Evolutionary conservation across 2,797 vertebrate species (phyloP), one percentile per base, ranked within the genome.

Genomic region (Myotis daubentonii): DNA sequence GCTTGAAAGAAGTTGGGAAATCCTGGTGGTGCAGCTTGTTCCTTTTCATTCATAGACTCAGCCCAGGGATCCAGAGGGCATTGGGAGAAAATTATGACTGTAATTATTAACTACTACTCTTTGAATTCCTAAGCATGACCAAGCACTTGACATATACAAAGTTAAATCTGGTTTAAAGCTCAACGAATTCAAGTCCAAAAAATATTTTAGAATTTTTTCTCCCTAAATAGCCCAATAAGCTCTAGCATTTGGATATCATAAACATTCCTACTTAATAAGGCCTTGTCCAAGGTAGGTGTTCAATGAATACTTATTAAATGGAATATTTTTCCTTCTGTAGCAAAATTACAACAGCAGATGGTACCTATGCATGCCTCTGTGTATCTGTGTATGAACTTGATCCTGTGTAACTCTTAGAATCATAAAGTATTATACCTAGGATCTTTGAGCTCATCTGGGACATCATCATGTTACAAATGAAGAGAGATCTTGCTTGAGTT

Each of bases 41-140:
- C 62, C 72, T 95, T 75, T 49, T 83, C 89, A 94, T 83, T 96
- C n/a, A 44, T 55, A 95, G 47, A 95, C n/a, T 87, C 60, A 65
- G 62, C 38, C 53, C 60, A 93, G 53, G 20, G 68, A 75, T 87
- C 41, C 62, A 81, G 49, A 81, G 30, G 41, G 41, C 60, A 33
- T 2, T 87, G 62, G 71, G 76, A 87, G 71, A 90, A 95, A 91
- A 30, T 57, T 91, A 72, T 91, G 55, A 66, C 51, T 93, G 7
- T 74, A 93, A n/a, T 91, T 91, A 91, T 68, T 80, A 87, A 80
- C 76, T 20, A 94, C 80, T 94, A 44, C 49, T 87, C 55, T 84
- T 95, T 93, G 44, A 95, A 87, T 93, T 97, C 66, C 87, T 89
- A 92, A 89, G 17, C 53, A 75, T 94, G 84, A 80, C 36, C n/a